A percentile compares a stretch with the other conserved stretches of the same genome.
phyloP scores from a whole-genome alignment of 92 coral and sea anemone species.

The Metridium senile region DNA sequence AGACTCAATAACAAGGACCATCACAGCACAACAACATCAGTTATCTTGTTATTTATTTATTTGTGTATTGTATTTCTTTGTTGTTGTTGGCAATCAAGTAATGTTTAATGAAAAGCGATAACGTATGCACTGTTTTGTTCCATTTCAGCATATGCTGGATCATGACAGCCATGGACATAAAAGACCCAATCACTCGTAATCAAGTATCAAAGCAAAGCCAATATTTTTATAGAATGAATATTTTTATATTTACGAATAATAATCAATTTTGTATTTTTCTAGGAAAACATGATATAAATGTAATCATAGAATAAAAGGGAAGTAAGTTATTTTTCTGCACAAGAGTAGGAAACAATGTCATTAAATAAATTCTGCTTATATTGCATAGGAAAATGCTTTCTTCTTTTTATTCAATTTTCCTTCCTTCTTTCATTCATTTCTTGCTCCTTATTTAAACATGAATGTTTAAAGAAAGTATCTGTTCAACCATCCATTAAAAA shows the following conservation, averaged over 20 bases:
- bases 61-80: too few relatives aligned
- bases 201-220: not conserved
- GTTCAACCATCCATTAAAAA: too few relatives aligned
- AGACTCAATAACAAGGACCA: too few relatives aligned
- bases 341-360: not conserved
- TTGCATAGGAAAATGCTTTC: not conserved
- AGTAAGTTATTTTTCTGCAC: not conserved
- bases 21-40: too few relatives aligned
- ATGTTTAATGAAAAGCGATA: not conserved
- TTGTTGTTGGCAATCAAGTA: too few relatives aligned
- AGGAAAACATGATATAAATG: not conserved
- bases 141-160: conserved; percentile 73
- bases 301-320: not conserved
- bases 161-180: conserved; percentile 55
- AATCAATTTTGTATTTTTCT: conserved; percentile 13
- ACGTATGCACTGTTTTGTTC: not conserved
- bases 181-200: conserved; percentile 16
- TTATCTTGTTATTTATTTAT: too few relatives aligned
- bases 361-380: too few relatives aligned
- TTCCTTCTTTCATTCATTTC: not conserved
- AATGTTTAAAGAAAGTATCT: too few relatives aligned
- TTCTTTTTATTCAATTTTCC: not conserved
- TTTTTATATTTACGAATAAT: not conserved
- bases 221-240: not conserved
- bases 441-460: too few relatives aligned